Conservation (phyloP, 2,113 vertebrate genomes). For the Proteles cristata region DNA sequence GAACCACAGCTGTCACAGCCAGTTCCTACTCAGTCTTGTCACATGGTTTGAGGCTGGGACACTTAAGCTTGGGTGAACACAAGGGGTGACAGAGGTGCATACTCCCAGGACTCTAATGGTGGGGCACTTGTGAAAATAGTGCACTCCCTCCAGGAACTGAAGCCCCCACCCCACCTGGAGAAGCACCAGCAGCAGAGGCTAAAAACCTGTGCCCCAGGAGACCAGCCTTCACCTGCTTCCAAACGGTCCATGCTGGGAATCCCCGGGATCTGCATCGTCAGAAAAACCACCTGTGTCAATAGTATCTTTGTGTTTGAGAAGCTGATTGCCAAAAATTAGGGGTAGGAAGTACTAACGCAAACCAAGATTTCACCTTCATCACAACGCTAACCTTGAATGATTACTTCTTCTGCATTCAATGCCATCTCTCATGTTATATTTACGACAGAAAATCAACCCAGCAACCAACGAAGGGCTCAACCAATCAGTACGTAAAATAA, state of each 20-base stretch:
- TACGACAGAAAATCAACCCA: conserved; percentile 36
- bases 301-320: not conserved
- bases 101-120: not conserved
- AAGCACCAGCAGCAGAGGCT: not conserved
- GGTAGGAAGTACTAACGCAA: conserved; percentile 17
- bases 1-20: not conserved
- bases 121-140: not conserved
- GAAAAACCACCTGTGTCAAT: not conserved
- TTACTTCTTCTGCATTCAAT: not conserved
- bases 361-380: not conserved
- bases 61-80: not conserved
- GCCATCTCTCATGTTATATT: not conserved
- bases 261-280: not conserved
- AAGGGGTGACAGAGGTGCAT: not conserved
- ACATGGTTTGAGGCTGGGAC: not conserved
- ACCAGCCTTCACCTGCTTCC: not conserved
- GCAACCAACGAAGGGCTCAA: not conserved
- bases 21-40: not conserved
- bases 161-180: not conserved
- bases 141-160: not conserved
- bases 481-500: not conserved
- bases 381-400: not conserved
- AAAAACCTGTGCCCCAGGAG: not conserved
- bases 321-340: not conserved
- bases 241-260: too few species aligned